Base-by-base conservation (phyloP, 2,797 vertebrate species). In the Centropyge bicolor region DNA sequence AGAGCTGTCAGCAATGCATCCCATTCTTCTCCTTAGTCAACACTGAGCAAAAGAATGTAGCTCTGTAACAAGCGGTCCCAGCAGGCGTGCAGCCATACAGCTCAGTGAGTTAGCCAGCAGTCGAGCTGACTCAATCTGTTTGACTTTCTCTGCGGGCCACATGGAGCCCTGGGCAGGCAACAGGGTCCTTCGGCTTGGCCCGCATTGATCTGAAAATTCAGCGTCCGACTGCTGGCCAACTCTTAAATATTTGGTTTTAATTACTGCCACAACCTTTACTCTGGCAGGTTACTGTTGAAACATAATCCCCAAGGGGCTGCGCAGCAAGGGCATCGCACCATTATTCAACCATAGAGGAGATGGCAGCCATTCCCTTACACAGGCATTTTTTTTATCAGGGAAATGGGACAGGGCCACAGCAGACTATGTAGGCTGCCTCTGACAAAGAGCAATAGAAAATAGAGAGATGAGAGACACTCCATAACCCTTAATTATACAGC, bases 191-290 rank as follows among this genome's bases (percentile, higher is more conserved):
- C 80, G 85, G 84, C 83, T 92, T 90, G 87, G 88, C 86, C 86
- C 70, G 72, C 81, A 91, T 91, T 94, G 91, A 94, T 93, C 91
- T 93, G 82, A 91, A 94, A 94, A 93, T 90, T 92, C 94, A 91
- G 90, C 69, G 63, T 86, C 24, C 66, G 86, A 91, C 86, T 76
- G 80, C 85, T 77, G 80, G 91, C 80, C 89, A 91, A 80, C 91
- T 93, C 91, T 95, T 94, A 94, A 95, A 94, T 95, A 95, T 96
- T 96, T 95, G 94, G 93, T 94, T 96, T 95, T 95, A 93, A 95
- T 95, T 95, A 95, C 93, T 93, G 92, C 92, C 89, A 92, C 92
- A 94, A 94, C 94, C 95, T 95, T 94, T 94, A 92, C 92, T 93
- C 93, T 93, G 92, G 87, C 93, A 92, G 94, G 94, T 93, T 93